These are phyloP conservation scores for Macrobrachium nipponense DNA, from an alignment of 1,140 invertebrate genomes.

Conservation along the genomic window DNA sequence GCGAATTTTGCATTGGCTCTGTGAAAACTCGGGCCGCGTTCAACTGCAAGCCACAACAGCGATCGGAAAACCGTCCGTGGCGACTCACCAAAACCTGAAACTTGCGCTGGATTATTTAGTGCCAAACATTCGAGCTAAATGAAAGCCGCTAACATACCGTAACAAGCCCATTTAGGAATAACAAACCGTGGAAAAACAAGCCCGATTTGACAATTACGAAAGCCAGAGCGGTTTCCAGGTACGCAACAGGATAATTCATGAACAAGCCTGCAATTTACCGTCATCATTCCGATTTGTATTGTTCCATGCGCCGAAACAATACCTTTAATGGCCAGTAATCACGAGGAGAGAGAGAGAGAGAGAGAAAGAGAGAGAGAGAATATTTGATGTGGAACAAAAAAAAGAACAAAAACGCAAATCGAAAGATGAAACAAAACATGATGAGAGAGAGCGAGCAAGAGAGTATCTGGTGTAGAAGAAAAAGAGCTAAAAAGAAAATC, in stretches of 20 bases:
- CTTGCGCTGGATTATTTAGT: too few relatives aligned
- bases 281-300: not conserved
- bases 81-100: too few relatives aligned
- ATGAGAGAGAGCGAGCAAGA: conserved; percentile 23
- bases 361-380: conserved; percentile 38
- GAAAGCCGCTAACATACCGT: too few relatives aligned
- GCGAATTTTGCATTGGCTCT: too few relatives aligned
- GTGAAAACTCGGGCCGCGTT: too few relatives aligned
- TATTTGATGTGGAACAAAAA: not conserved
- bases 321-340: not conserved
- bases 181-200: too few relatives aligned
- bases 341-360: conserved; percentile 27
- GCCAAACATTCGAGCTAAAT: too few relatives aligned
- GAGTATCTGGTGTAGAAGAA: not conserved
- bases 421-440: conserved; percentile 1
- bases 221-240: too few relatives aligned
- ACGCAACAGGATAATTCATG: not conserved
- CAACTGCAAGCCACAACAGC: too few relatives aligned
- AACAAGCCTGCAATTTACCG: not conserved
- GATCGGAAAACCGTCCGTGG: too few relatives aligned
- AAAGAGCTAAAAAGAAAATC: not conserved
- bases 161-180: too few relatives aligned
- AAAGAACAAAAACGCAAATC: not conserved
- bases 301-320: not conserved
- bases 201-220: too few relatives aligned